Percentiles rank a stretch among this genome's conserved stretches.
phyloP scores from a whole-genome alignment of 1,140 invertebrate species.

The Calephelis virginiensis region DNA sequence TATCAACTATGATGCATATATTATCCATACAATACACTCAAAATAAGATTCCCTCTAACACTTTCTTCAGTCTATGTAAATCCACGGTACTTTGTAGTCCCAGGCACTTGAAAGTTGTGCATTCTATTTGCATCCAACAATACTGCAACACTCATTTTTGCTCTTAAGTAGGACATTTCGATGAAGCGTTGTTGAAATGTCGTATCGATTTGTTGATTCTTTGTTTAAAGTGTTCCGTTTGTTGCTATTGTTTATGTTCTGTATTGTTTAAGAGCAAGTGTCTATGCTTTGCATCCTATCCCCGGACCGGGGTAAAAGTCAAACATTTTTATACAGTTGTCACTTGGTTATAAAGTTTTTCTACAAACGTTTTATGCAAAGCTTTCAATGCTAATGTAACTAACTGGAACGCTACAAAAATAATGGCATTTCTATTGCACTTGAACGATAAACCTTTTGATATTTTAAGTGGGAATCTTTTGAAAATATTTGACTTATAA shows the following conservation, averaged over 20 bases:
- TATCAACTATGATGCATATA: too few relatives aligned
- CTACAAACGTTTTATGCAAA: neutral
- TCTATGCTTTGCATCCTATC: constrained; percentile 2
- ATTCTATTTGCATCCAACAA: constrained; percentile 63
- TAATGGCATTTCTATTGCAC: neutral
- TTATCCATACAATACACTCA: neutral
- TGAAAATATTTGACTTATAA: too few relatives aligned
- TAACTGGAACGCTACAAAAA: neutral
- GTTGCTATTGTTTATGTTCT: constrained; percentile 36
- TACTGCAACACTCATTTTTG: constrained; percentile 67
- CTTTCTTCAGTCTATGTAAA: constrained; percentile 31
- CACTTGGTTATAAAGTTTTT: constrained; percentile 2
- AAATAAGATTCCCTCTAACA: constrained; percentile 21
- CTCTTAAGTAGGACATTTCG: constrained; percentile 57
- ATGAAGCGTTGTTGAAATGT: constrained; percentile 43
- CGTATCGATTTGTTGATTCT: constrained; percentile 41
- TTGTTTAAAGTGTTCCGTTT: constrained; percentile 43
- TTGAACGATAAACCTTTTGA: too few relatives aligned
- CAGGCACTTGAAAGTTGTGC: constrained; percentile 58
- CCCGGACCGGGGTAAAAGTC: constrained; percentile 1
- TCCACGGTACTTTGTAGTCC: constrained; percentile 51
- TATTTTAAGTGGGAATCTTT: too few relatives aligned
- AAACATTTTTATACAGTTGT: constrained; percentile 13
- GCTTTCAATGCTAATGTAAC: neutral
- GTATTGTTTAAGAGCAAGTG: constrained; percentile 26